Conservation (phyloP, 2,888 invertebrate species). For the Choreutis nemorana region DNA sequence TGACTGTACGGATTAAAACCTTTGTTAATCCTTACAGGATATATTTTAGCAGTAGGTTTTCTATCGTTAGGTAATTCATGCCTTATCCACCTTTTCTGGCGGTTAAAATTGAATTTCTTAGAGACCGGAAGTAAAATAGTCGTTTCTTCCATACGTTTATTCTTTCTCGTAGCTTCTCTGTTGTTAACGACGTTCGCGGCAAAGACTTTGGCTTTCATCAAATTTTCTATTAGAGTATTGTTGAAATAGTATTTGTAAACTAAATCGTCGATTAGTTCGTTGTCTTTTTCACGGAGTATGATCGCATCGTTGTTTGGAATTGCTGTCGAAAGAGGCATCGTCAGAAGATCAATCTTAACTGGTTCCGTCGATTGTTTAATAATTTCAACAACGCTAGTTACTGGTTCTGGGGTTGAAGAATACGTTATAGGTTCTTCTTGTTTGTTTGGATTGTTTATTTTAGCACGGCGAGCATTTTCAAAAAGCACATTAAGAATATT, state of each 20-base stretch:
- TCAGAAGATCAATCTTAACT: slow-evolving; percentile 46
- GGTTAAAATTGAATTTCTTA: slow-evolving; percentile 13
- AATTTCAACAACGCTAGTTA: slow-evolving; percentile 13
- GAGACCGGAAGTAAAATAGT: slow-evolving; percentile 32
- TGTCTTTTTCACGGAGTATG: slow-evolving; percentile 47
- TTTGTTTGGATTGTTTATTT: slow-evolving; percentile 4
- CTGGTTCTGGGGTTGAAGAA: slow-evolving; percentile 5
- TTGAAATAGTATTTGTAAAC: slow-evolving; percentile 57
- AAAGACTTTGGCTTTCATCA: slow-evolving; percentile 41
- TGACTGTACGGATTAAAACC: too few species aligned
- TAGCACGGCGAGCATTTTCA: slow-evolving; percentile 24
- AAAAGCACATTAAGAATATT: slow-evolving; percentile 43
- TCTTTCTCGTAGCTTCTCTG: slow-evolving; percentile 15
- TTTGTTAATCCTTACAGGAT: too few species aligned
- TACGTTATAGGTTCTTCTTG: slow-evolving; percentile 5
- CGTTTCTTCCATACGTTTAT: slow-evolving; percentile 31
- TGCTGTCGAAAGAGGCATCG: slow-evolving; percentile 26
- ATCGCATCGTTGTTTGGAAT: slow-evolving; percentile 35
- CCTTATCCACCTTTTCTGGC: slow-evolving; percentile 41
- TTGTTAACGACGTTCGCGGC: slow-evolving; percentile 20
- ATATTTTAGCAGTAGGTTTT: too few species aligned
- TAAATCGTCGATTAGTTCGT: slow-evolving; percentile 43
- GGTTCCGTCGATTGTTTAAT: slow-evolving; percentile 23
- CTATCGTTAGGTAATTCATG: too few species aligned
- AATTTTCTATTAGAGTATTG: slow-evolving; percentile 46